Base-by-base conservation (phyloP, 2,113 vertebrate species). In the Entelurus aequoreus region DNA sequence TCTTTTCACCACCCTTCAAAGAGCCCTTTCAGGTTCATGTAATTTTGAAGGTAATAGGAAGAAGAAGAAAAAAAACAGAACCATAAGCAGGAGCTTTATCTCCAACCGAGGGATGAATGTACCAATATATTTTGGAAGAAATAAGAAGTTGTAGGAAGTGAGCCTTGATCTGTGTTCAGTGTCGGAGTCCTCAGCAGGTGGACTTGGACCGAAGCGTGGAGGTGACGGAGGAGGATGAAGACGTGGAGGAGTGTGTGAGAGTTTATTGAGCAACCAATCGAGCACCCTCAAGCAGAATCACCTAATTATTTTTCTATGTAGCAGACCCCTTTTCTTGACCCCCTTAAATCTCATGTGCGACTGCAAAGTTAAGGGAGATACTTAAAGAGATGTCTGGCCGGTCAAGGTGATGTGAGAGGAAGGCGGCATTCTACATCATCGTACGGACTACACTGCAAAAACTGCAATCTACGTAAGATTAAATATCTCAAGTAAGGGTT, bases 281-380 rank as follows among this genome's bases (percentile, higher is more conserved):
- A 80, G 70, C 79, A 88, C 87, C 87, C 87, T 84, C 63, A 78
- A 89, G 87, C 86, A 80, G 79, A 85, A 87, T 90, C 76, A 77
- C 81, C 83, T 90, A 92, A 92, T 90, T 90, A 89, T 80, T 85
- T 89, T 90, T 85, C 84, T 87, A 87, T 87, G 87, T 76, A 68
- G 72, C 71, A 11, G 72, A 76, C 77, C 80, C 83, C 83, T 84
- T 81, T 81, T 79, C 73, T 66, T 85, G 86, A 90, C 84, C 90
- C 83, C 74, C 62, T 82, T 81, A 85, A 86, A 88, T 83, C 80
- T 80, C 72, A 28, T 51, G 53, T 71, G 76, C 74, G 64, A 63
- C 62, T 85, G 77, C 72, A 83, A 85, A 83, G 74, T 65, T 48
- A 76, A 74, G 61, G 56, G 44, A 42, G 60, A 75, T 68, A 80